Conservation (phyloP, 2,113 vertebrate species). For the Pampusana beccarii region DNA sequence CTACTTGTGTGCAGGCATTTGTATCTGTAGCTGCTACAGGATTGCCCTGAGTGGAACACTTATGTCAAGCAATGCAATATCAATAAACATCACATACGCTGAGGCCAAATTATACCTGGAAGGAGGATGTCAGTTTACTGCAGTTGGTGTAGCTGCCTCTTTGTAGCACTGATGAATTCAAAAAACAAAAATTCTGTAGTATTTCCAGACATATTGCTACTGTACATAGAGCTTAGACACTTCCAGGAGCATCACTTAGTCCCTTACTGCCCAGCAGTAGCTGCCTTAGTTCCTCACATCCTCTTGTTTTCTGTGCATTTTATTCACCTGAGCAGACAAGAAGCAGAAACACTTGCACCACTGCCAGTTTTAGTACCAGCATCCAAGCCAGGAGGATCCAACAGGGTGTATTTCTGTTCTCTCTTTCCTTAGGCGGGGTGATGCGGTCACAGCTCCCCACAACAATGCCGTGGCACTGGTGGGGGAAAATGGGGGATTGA, state of each 20-base stretch:
- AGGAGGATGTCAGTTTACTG: background rate
- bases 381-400: background rate
- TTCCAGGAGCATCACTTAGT: background rate
- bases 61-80: background rate
- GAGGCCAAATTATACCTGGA: background rate
- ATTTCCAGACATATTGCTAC: background rate
- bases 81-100: background rate
- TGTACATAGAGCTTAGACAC: background rate
- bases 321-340: background rate
- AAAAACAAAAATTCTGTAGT: background rate
- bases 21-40: background rate
- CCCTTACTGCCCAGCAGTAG: background rate
- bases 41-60: background rate
- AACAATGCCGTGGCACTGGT: background rate
- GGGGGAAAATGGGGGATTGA: background rate
- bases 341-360: slow-evolving; percentile 38
- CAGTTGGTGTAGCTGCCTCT: background rate
- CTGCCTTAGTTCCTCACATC: background rate
- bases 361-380: background rate
- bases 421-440: background rate
- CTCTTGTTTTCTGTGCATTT: background rate
- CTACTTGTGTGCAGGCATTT: background rate
- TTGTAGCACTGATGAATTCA: background rate
- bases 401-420: background rate
- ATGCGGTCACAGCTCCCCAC: background rate